phyloP scores from a whole-genome alignment of 64 coral and sea anemone species.

The Catalaphyllia jardinei region DNA sequence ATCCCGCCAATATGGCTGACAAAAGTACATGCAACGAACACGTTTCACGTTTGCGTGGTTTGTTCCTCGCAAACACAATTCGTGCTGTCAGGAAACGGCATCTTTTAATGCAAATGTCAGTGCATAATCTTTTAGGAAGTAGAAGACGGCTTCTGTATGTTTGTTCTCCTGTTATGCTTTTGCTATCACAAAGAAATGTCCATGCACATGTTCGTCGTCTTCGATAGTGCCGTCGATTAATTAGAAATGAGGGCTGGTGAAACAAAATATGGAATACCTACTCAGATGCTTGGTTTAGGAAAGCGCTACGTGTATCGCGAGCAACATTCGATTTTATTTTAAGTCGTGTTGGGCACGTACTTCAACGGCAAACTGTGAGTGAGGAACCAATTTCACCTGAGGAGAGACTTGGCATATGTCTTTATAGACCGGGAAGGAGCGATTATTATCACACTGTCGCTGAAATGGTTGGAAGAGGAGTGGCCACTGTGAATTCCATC shows the following conservation, averaged over 20 bases:
- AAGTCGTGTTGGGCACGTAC: constrained; percentile 10
- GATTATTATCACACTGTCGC: constrained; percentile 36
- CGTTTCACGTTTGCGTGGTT: not conserved
- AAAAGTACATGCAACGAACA: not conserved
- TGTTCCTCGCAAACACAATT: not conserved
- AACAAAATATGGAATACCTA: constrained; percentile 9
- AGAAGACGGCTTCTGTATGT: constrained; percentile 22
- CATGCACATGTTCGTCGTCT: not conserved
- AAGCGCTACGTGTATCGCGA: constrained; percentile 20
- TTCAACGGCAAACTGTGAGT: constrained; percentile 36
- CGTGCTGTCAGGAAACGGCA: not conserved
- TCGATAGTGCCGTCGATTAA: constrained; percentile 1
- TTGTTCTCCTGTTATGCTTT: constrained; percentile 34
- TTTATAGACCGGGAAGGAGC: constrained; percentile 25
- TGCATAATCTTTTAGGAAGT: not conserved
- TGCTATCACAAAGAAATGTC: constrained; percentile 13
- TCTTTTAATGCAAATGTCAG: not conserved
- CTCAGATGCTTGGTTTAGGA: constrained; percentile 7
- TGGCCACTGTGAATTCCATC: constrained; percentile 18
- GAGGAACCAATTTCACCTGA: constrained; percentile 59
- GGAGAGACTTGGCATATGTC: constrained; percentile 40
- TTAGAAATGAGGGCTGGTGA: constrained; percentile 63
- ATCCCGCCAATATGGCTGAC: constrained; percentile 19
- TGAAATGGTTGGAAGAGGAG: constrained; percentile 29
- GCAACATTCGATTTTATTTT: constrained; percentile 32